Conservation (phyloP, 1,140 invertebrate species). For the Drosophila parvula region DNA sequence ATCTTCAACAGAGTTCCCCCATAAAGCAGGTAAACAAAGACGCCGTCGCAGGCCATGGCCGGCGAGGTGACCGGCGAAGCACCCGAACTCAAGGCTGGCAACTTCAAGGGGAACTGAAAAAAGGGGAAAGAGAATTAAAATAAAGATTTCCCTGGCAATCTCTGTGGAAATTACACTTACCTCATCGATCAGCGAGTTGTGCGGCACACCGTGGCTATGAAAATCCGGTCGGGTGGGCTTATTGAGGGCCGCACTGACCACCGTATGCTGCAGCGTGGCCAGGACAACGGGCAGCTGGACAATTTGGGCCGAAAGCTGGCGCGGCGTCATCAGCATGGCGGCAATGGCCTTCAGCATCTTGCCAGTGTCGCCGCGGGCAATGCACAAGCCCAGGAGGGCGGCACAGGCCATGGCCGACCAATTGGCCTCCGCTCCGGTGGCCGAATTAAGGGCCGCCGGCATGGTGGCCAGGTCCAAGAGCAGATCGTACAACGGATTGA, state of each 20-base stretch:
- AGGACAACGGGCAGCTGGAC: conserved; percentile 95
- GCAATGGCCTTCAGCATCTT: conserved; percentile 94
- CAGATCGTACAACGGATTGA: conserved; percentile 92
- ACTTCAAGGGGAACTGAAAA: conserved; percentile 66
- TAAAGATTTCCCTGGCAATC: too few species aligned
- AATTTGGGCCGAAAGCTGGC: conserved; percentile 90
- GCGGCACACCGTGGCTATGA: conserved; percentile 93
- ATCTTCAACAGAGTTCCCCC: conserved; percentile 93
- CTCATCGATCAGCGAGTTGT: conserved; percentile 89
- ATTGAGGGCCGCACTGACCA: conserved; percentile 94
- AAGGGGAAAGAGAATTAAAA: background rate
- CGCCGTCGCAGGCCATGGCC: conserved; percentile 93
- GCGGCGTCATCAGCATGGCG: conserved; percentile 94
- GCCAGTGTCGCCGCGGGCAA: conserved; percentile 97
- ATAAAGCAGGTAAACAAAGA: conserved; percentile 93
- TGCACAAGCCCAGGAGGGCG: conserved; percentile 94
- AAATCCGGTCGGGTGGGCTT: conserved; percentile 93
- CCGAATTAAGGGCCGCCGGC: conserved; percentile 85
- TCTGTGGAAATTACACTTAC: conserved; percentile 83
- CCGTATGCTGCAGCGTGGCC: conserved; percentile 93
- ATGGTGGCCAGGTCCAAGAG: conserved; percentile 91
- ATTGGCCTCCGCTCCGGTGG: conserved; percentile 85
- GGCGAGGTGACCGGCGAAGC: conserved; percentile 71
- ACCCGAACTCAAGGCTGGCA: conserved; percentile 20
- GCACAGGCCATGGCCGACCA: conserved; percentile 95